Base-by-base conservation (phyloP, 2,888 invertebrate genomes). In the Drosophila ezoana region DNA sequence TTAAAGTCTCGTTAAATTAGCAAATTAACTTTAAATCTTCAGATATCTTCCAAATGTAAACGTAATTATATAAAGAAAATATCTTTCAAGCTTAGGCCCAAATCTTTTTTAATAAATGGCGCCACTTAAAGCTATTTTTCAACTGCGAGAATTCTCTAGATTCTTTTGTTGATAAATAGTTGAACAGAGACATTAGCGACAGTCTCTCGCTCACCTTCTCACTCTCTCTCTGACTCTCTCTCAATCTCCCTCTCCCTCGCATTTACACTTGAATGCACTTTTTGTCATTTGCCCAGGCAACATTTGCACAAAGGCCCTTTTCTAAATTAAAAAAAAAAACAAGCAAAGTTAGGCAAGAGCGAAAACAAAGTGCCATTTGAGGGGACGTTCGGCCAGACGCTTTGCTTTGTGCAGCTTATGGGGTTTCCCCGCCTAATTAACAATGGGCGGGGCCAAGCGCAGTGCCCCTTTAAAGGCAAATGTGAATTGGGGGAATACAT, bases 181-280 rank as follows among this genome's bases (percentile, higher is more conserved):
- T 38, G 37, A 14, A 37, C 13, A 18, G 18, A 43, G 40, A 32
- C 38, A 44, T 20, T 38, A 32, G 45, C 40, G 20, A 35, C 28
- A 28, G 38, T 45, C 16, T 28, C 13, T 35, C 13, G n/a, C 18
- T 41, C 33, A 44, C 16, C 44, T 6, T 18, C 41, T 43, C 35
- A 38, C 45, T 33, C 47, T 1, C 32, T 16, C 23, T 28, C 16
- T 11, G 6, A 9, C 13, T 14, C 6, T 37, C 18, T 18, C 18
- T 18, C 18, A 1, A 1, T 18, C 18, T 18, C 37, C 33, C 28
- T 11, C 56, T 51, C 63, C 60, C 57, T 79, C 78, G 64, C 76
- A 78, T 79, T 90, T 88, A 86, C 90, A 88, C 89, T 88, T 87
- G 82, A 90, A 87, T 90, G 89, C 89, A 85, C 87, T 82, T 82